Conservation (phyloP, 2,797 vertebrate genomes). For the Clarias laeviceps region DNA sequence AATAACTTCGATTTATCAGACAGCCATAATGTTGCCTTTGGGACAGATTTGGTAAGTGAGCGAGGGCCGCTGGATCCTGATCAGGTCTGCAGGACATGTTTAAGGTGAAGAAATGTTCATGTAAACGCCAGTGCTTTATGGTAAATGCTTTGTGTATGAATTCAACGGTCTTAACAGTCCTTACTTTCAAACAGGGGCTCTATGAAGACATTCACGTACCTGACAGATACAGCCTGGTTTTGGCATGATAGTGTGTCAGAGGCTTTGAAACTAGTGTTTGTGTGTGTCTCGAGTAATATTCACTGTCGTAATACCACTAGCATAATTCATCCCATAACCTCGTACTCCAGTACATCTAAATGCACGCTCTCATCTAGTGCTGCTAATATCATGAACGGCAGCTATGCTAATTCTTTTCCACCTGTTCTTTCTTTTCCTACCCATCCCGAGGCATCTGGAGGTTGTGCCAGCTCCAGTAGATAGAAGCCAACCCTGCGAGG, state of each 20-base stretch:
- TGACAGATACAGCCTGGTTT: neutral
- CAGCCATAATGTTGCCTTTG: slow-evolving; percentile 12
- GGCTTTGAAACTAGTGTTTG: neutral
- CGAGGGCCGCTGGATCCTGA: neutral
- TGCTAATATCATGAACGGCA: too few relatives aligned
- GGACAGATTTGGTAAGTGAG: slow-evolving; percentile 42
- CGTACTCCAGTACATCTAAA: too few relatives aligned
- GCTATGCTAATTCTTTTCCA: too few relatives aligned
- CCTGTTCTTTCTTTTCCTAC: too few relatives aligned
- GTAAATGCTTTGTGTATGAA: slow-evolving; percentile 22
- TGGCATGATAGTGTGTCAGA: neutral
- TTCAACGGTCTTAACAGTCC: neutral
- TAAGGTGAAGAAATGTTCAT: slow-evolving; percentile 33
- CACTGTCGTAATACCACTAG: neutral
- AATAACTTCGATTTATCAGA: slow-evolving; percentile 18
- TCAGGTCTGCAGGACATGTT: slow-evolving; percentile 36
- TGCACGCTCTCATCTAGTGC: too few relatives aligned
- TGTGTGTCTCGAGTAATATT: neutral
- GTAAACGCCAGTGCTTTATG: slow-evolving; percentile 38
- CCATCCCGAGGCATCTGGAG: too few relatives aligned
- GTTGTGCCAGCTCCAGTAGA: too few relatives aligned
- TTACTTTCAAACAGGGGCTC: neutral
- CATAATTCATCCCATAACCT: too few relatives aligned
- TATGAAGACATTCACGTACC: neutral
- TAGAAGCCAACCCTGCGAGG: too few relatives aligned